Evolutionary conservation across 2,888 invertebrate genomes (phyloP).

Genomic region (Tachina grossa): DNA sequence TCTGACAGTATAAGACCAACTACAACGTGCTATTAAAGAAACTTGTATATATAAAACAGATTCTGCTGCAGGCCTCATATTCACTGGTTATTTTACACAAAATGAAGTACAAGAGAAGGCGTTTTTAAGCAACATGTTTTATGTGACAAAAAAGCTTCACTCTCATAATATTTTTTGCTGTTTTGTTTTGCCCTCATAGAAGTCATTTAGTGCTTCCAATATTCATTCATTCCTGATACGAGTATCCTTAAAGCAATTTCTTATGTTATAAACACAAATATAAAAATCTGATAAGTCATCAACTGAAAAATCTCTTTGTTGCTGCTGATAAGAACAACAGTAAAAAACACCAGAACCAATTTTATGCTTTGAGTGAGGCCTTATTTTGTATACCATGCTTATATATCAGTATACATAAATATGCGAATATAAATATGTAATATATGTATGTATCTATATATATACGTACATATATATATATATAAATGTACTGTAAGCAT

Average conservation of each 20-base stretch:
- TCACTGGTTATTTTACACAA: constrained; percentile 46
- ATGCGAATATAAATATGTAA: not conserved
- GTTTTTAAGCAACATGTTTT: constrained; percentile 58
- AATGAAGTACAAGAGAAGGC: constrained; percentile 48
- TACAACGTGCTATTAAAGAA: constrained; percentile 27
- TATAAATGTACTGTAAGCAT: not conserved
- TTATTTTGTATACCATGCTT: constrained; percentile 25
- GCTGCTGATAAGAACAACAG: constrained; percentile 42
- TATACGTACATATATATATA: not conserved
- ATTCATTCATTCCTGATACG: not conserved
- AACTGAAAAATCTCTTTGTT: constrained; percentile 32
- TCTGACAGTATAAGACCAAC: not conserved
- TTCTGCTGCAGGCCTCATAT: constrained; percentile 22
- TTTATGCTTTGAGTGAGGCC: constrained; percentile 54
- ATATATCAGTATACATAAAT: not conserved
- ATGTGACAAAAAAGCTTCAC: constrained; percentile 65
- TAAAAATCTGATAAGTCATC: constrained; percentile 54
- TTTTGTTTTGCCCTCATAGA: not conserved
- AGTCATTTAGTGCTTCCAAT: constrained; percentile 14
- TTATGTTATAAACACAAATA: constrained; percentile 25
- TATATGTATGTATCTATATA: not conserved
- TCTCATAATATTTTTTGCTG: not conserved
- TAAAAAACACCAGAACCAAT: constrained; percentile 35
- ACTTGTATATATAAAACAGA: constrained; percentile 27
- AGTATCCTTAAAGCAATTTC: constrained; percentile 30